phyloP scores from a whole-genome alignment of 2,797 vertebrate species.

The Podargus strigoides region DNA sequence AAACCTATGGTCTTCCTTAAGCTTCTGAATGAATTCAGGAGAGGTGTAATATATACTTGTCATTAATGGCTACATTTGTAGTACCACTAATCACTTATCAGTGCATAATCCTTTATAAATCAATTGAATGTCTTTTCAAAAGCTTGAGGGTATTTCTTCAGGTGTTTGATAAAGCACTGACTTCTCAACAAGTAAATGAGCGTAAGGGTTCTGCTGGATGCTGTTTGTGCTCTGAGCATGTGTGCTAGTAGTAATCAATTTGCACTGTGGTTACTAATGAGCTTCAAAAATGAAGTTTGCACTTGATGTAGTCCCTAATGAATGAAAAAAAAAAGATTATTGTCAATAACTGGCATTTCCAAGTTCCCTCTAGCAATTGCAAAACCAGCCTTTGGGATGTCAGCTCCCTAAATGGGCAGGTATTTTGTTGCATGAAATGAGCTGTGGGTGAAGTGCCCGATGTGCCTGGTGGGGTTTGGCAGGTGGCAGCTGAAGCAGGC shows the following conservation, averaged over 20 bases:
- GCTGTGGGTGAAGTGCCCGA: fast-evolving
- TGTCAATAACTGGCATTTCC: neutral
- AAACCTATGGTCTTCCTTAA: neutral
- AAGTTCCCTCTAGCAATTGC: neutral
- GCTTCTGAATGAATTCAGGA: neutral
- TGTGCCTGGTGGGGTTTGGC: neutral
- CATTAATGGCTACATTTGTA: neutral
- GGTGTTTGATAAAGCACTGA: neutral
- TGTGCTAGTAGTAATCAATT: neutral
- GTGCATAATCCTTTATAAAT: neutral
- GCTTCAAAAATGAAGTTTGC: neutral
- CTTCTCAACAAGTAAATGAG: neutral
- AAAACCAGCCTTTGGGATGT: neutral
- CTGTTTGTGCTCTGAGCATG: neutral
- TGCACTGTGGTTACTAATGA: neutral
- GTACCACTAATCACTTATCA: neutral
- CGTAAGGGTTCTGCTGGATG: neutral
- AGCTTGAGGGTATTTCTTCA: neutral
- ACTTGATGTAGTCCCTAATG: neutral
- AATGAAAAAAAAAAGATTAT: neutral
- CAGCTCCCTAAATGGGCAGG: neutral
- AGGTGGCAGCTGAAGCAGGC: neutral
- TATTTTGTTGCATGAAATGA: neutral
- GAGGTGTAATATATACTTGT: neutral
- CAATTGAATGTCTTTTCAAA: neutral